Base-by-base conservation (phyloP, 2,888 invertebrate species). In the Polymixis lichenea region DNA sequence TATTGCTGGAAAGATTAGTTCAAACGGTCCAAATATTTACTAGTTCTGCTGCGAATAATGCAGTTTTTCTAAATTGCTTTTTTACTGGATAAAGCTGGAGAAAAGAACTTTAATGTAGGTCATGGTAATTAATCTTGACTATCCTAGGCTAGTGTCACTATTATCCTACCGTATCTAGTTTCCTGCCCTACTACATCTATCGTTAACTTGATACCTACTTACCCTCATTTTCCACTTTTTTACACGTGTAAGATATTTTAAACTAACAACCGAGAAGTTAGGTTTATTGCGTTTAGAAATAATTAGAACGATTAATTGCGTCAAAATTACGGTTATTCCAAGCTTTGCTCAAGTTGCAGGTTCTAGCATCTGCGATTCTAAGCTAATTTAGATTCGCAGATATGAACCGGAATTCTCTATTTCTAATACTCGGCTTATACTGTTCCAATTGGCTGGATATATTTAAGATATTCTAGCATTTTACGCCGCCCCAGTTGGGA, bases 381-480 rank as follows among this genome's bases (percentile, higher is more conserved):
- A 17, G 61, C 38, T 49, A 38, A 81, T 75, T 81, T 25, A 55
- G 49, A 66, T 66, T 55, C n/a, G 9, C 17, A 43, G 38, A 46
- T 46, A 15, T 25, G 11, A n/a, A 28, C 17, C 53, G 15, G 25
- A 60, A 66, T 60, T 46, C 9, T 9, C 9, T 68, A 79, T 58
- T 64, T 65, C 38, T 68, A 28, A 19, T 56, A 51, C 49, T 72
- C 64, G n/a, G 43, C 43, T 49, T 69, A n/a, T 43, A 32, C 43
- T 49, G 19, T 9, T 60, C 25, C 28, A 56, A 68, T 53, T 67
- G 22, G 7, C 49, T 46, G 13, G 15, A 32, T 49, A 71, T 68
- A 46, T 70, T 79, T 74, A 70, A 38, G 51, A 71, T 61, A n/a
- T 78, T 72, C 32, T 77, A 67, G 60, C 17, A 68, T 65, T 67